Conservation (phyloP, 2,113 vertebrate species). For the Cyprinodon brontotheroides region DNA sequence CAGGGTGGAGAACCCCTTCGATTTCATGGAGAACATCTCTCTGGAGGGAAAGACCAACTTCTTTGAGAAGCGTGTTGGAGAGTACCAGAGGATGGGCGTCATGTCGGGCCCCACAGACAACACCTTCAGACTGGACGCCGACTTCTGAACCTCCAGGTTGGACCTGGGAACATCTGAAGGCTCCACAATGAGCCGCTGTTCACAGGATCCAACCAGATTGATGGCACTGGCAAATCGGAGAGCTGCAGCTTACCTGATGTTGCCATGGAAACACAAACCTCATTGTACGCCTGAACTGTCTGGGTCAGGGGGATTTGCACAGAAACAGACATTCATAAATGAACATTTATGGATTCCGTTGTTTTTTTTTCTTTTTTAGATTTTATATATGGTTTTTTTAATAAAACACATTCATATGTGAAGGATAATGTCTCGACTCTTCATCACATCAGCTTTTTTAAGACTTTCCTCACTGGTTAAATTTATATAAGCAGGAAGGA, state of each 20-base stretch:
- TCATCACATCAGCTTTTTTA: background rate
- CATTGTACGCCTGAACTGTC: background rate
- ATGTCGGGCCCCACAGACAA: constrained; percentile 90
- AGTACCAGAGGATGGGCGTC: constrained; percentile 98
- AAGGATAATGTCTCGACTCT: background rate
- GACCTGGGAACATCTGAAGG: background rate
- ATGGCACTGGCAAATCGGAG: background rate
- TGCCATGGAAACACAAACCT: background rate
- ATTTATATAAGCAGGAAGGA: too few species aligned
- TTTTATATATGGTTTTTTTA: background rate
- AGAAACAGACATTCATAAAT: too few species aligned
- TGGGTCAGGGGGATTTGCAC: too few species aligned
- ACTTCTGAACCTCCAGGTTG: constrained; percentile 80
- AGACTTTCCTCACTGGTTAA: too few species aligned
- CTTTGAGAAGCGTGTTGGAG: constrained; percentile 97
- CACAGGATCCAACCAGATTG: background rate
- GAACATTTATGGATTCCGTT: too few species aligned
- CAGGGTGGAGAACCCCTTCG: constrained; percentile 92
- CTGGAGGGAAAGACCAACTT: constrained; percentile 88
- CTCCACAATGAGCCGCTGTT: background rate
- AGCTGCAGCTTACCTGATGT: background rate
- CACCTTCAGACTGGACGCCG: constrained; percentile 92
- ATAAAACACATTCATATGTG: background rate
- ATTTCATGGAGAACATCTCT: constrained; percentile 99
- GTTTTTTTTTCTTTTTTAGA: background rate